Evolutionary conservation across 2,113 vertebrate genomes (phyloP).

Genomic region (Planiliza haematocheilus): DNA sequence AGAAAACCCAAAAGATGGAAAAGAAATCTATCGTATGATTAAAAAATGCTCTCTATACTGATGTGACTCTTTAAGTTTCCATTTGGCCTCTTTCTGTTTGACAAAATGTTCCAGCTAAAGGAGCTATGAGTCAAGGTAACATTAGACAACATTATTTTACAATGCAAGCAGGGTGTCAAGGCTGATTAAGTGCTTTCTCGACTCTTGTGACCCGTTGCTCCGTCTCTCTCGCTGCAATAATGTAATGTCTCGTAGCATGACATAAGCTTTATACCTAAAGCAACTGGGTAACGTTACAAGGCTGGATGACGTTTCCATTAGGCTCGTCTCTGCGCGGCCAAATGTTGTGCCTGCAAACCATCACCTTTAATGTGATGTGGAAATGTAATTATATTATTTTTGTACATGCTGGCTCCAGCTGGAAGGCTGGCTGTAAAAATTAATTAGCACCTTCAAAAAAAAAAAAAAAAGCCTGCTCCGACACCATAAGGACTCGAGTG

Average conservation of each 20-base stretch:
- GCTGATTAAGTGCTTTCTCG: constrained; percentile 15
- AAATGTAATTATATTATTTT: constrained; percentile 63
- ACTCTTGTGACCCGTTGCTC: constrained; percentile 3
- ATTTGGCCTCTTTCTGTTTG: constrained; percentile 7
- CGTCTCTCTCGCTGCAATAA: constrained; percentile 16
- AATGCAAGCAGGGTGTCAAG: background rate
- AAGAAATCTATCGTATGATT: no score
- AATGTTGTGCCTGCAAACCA: constrained; percentile 52
- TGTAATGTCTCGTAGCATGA: constrained; percentile 9
- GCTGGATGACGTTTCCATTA: constrained; percentile 18
- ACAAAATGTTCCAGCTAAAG: constrained; percentile 10
- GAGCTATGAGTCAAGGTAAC: constrained; percentile 25
- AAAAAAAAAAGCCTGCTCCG: constrained; percentile 34
- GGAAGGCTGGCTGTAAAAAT: constrained; percentile 59
- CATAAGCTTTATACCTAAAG: constrained; percentile 14
- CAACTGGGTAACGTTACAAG: constrained; percentile 6
- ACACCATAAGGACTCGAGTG: constrained; percentile 37
- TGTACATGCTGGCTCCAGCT: constrained; percentile 60
- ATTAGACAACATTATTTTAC: constrained; percentile 14
- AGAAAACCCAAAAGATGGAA: no score
- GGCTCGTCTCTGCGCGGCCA: constrained; percentile 10
- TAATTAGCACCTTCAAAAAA: constrained; percentile 58
- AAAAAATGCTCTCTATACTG: no score
- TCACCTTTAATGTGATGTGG: constrained; percentile 60
- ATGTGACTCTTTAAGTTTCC: constrained; percentile 2